These are phyloP conservation scores for Eupithecia abbreviata DNA, from an alignment of 2,888 invertebrate species.

Conservation along the genomic window DNA sequence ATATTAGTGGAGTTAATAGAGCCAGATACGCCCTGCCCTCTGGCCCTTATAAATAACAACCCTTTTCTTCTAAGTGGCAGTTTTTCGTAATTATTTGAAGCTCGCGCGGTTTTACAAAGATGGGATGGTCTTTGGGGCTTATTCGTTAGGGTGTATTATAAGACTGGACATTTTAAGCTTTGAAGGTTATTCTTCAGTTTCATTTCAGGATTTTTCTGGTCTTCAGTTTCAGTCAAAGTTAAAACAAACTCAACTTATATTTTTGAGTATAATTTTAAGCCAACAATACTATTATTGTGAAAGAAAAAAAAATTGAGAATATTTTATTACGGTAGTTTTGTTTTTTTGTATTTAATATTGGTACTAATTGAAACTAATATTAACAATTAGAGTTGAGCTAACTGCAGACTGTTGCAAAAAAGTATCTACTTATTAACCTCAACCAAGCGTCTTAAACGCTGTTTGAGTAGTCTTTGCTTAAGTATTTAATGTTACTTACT, in stretches of 20 bases:
- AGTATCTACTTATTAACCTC: too few relatives aligned
- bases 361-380: background rate
- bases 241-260: background rate
- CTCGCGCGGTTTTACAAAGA: conserved; percentile 25
- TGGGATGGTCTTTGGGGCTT: conserved; percentile 23
- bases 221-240: background rate
- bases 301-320: background rate
- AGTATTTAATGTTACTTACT: too few relatives aligned
- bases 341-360: too few relatives aligned
- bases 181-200: background rate
- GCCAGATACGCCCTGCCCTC: conserved; percentile 75
- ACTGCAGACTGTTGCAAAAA: background rate
- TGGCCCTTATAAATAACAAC: conserved; percentile 79
- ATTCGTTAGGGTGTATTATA: conserved; percentile 8
- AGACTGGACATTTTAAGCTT: background rate
- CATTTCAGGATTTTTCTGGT: background rate
- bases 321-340: too few relatives aligned
- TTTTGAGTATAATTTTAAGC: background rate
- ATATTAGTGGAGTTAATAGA: conserved; percentile 82
- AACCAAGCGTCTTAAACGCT: too few relatives aligned
- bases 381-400: background rate
- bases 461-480: too few relatives aligned
- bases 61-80: conserved; percentile 66
- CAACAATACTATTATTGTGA: background rate
- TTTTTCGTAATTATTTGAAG: conserved; percentile 72